Conservation (phyloP, 1,140 invertebrate species). For the Maconellicoccus hirsutus region DNA sequence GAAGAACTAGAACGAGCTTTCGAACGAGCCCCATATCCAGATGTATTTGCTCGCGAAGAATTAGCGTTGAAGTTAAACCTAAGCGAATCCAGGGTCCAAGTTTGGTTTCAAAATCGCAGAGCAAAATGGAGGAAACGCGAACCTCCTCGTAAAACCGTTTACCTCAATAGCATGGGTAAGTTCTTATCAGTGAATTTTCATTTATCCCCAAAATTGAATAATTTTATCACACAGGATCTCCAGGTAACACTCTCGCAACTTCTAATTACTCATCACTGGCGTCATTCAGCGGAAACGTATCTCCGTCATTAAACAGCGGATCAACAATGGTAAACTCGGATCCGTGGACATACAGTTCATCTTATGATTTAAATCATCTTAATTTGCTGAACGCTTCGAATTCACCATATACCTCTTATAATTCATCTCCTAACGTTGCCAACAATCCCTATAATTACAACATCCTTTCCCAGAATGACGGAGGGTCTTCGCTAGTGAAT, state of each 20-base stretch:
- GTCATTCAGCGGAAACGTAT: conserved; percentile 46
- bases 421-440: neutral
- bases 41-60: conserved; percentile 91
- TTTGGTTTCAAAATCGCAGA: conserved; percentile 87
- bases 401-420: conserved; percentile 36
- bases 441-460: conserved; percentile 16
- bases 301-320: conserved; percentile 40
- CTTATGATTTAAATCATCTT: conserved; percentile 54
- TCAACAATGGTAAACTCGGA: conserved; percentile 39
- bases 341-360: conserved; percentile 58
- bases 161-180: conserved; percentile 47
- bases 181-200: neutral
- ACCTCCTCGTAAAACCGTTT: conserved; percentile 84
- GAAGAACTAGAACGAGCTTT: conserved; percentile 90
- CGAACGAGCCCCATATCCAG: conserved; percentile 87
- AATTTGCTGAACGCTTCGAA: conserved; percentile 56
- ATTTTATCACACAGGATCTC: conserved; percentile 24
- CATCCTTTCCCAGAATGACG: conserved; percentile 10
- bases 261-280: conserved; percentile 46
- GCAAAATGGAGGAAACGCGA: conserved; percentile 97
- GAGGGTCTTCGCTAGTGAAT: conserved; percentile 5
- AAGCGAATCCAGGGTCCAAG: conserved; percentile 87
- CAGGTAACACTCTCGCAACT: conserved; percentile 29
- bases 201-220: neutral
- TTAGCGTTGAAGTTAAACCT: conserved; percentile 78